These are phyloP conservation scores for Lepilemur ruficaudatus DNA, from an alignment of 2,797 vertebrate genomes.

Conservation along the genomic window DNA sequence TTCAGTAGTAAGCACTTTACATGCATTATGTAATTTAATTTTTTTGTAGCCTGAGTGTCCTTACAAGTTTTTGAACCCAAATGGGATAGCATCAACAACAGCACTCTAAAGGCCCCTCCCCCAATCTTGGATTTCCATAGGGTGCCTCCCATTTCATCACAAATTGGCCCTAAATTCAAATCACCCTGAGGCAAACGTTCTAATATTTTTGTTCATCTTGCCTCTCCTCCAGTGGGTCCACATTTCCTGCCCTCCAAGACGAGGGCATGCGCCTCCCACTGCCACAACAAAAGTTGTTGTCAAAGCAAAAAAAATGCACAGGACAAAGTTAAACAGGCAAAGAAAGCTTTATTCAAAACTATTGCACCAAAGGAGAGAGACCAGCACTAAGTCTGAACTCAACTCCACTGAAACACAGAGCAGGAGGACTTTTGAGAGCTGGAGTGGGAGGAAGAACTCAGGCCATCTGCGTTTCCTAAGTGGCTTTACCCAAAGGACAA, in stretches of 20 bases:
- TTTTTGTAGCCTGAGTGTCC: neutral
- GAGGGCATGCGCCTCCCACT: neutral
- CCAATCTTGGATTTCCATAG: neutral
- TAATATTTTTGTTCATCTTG: neutral
- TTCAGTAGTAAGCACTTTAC: neutral
- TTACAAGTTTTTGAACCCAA: neutral
- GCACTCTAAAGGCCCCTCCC: neutral
- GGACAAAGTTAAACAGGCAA: neutral
- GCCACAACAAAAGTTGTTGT: neutral
- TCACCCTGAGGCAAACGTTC: neutral
- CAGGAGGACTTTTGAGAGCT: neutral
- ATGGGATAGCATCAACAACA: neutral
- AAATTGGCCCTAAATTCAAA: neutral
- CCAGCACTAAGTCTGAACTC: neutral
- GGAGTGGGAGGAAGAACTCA: neutral
- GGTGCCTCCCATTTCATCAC: neutral
- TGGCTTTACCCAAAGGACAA: neutral
- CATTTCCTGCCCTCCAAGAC: neutral
- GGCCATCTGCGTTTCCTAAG: neutral
- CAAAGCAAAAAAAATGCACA: neutral
- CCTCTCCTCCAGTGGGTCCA: neutral
- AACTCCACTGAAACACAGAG: neutral
- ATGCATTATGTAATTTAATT: neutral
- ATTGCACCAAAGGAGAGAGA: neutral
- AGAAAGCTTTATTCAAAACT: neutral